Evolutionary conservation across 2,888 invertebrate species (phyloP).

Genomic region (Aspidapion aeneum): DNA sequence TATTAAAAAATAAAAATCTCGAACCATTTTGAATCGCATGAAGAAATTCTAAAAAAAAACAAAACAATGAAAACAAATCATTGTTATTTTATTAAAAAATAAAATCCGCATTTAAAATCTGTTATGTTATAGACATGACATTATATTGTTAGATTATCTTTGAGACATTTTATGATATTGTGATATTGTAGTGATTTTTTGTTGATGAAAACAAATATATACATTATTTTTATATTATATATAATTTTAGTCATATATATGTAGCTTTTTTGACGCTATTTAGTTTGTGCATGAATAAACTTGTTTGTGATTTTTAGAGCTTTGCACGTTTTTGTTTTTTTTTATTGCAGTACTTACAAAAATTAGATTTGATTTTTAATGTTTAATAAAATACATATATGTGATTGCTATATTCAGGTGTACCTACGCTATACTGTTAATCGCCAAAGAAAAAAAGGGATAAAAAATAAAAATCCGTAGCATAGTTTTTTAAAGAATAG

Average conservation of each 20-base stretch:
- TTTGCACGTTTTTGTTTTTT: background rate
- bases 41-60: too few relatives aligned
- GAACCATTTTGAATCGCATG: too few relatives aligned
- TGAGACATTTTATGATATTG: background rate
- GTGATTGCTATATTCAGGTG: background rate
- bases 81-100: too few relatives aligned
- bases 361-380: too few relatives aligned
- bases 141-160: background rate
- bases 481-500: background rate
- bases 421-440: background rate
- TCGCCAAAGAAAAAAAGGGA: background rate
- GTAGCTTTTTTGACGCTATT: background rate
- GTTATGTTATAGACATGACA: background rate
- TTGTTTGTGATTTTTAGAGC: background rate
- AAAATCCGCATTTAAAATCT: background rate
- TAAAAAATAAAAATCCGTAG: too few relatives aligned
- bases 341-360: too few relatives aligned
- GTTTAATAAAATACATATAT: too few relatives aligned
- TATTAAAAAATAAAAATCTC: too few relatives aligned
- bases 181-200: background rate
- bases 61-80: too few relatives aligned
- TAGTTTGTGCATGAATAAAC: background rate
- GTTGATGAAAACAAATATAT: background rate
- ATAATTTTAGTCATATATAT: background rate
- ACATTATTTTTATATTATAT: background rate